phyloP scores from a whole-genome alignment of 2,113 vertebrate species.

The Pipa parva region DNA sequence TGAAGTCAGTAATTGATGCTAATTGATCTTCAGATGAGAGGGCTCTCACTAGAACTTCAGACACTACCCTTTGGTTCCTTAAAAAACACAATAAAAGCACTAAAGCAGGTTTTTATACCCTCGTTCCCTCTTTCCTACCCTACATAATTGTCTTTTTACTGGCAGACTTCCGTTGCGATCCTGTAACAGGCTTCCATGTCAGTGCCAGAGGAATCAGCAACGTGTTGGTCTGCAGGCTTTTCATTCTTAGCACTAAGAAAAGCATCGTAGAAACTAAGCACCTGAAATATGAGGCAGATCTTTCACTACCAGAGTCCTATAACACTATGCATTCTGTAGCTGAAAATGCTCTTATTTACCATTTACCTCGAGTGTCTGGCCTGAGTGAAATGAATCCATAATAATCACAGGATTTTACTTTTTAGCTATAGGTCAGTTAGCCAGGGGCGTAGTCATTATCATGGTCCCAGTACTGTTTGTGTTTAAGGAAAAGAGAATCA shows the following conservation, averaged over 20 bases:
- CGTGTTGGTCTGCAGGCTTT: conserved; percentile 4
- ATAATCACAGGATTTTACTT: too few species aligned
- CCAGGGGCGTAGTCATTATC: too few species aligned
- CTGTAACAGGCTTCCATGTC: conserved; percentile 4
- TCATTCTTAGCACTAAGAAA: conserved; percentile 1
- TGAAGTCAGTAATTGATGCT: conserved; percentile 86
- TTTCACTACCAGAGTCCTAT: not conserved
- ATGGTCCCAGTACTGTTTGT: too few species aligned
- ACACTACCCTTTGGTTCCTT: conserved; percentile 46
- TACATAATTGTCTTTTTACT: not conserved
- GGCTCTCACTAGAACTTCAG: conserved; percentile 52
- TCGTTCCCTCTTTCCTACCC: conserved; percentile 20
- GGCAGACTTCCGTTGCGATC: not conserved
- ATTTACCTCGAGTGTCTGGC: too few species aligned
- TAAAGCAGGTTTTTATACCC: conserved; percentile 24
- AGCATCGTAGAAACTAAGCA: not conserved
- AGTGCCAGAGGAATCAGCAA: conserved; percentile 16
- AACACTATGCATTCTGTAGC: not conserved
- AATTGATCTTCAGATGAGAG: conserved; percentile 76
- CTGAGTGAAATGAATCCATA: too few species aligned
- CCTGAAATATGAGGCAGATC: not conserved
- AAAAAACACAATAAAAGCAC: conserved; percentile 35
- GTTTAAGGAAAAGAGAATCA: too few species aligned
- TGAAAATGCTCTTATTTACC: not conserved
- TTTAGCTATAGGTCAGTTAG: too few species aligned